phyloP scores from a whole-genome alignment of 1,140 invertebrate genomes.

The Phymastichus coffea region DNA sequence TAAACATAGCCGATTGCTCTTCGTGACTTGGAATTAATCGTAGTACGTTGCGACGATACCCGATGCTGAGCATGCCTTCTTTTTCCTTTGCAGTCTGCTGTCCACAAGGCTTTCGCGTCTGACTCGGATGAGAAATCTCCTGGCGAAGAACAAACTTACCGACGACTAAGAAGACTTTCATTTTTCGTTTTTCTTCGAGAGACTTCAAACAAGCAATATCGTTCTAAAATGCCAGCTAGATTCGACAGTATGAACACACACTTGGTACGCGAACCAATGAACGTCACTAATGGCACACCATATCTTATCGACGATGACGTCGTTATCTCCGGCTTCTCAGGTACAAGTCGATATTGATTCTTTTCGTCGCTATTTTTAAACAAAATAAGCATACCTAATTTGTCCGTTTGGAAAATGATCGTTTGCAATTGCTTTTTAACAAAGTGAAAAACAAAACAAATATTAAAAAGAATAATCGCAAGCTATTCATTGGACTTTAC shows the following conservation, averaged over 20 bases:
- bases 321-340: slow-evolving; percentile 87
- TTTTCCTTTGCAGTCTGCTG: slow-evolving; percentile 42
- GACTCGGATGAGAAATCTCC: no score
- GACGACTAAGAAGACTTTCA: no score
- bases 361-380: no score
- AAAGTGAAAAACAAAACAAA: no score
- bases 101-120: slow-evolving; percentile 42
- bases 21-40: neutral
- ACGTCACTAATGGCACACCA: slow-evolving; percentile 33
- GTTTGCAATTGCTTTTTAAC: no score
- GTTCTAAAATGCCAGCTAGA: slow-evolving; percentile 64
- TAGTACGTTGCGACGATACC: neutral
- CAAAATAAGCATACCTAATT: no score
- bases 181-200: no score
- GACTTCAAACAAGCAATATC: no score
- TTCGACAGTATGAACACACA: slow-evolving; percentile 53
- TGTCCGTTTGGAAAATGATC: no score
- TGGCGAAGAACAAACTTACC: no score
- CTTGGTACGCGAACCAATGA: slow-evolving; percentile 39
- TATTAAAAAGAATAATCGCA: no score
- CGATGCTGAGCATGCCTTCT: neutral
- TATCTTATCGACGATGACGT: slow-evolving; percentile 69
- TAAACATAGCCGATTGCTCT: neutral
- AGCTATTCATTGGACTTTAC: neutral
- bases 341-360: no score